Evolutionary conservation across 2,113 vertebrate species (phyloP), one percentile per base, ranked within the genome.

Genomic region (Rana temporaria): DNA sequence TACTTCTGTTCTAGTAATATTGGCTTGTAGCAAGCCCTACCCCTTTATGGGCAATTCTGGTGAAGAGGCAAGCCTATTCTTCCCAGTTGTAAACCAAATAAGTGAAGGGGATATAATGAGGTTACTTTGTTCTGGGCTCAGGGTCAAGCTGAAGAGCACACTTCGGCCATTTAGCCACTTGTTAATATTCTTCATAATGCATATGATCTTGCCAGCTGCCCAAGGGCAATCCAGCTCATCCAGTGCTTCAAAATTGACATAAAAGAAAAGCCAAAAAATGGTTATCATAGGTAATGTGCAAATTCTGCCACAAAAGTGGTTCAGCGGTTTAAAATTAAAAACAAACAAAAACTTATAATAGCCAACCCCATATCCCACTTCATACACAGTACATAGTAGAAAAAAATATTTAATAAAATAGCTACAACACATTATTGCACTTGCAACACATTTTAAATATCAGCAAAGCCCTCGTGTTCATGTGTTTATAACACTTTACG

Each of bases 401-500:
- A 48, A 48, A 82, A 83, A 68, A 76, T 60, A 81, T 81, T 73
- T 73, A 82, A 60, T 60, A 83, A 76, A 83, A 83, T 38, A 83
- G 81, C 63, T 83, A 83, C 82, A 85, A 84, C 16, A 85, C 87
- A 87, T 90, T 90, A 90, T 90, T 90, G 90, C 90, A 90, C 90
- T 90, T 90, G 90, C 90, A 90, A 90, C 87, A 88, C 85, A 90
- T 87, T 88, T 90, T 90, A 90, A 90, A 90, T 90, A 90, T 88
- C 85, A 60, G 81, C 81, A 75, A 83, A 83, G 79, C 63, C 64
- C 69, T 75, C 62, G 22, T 60, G 70, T 73, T 63, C 70, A 66
- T 20, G 71, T 82, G 52, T 67, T 59, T 67, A 55, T 38, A 76
- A 67, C 81, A 83, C 81, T 76, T 60, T 55, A 59, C 60, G 63